Evolutionary conservation across 2,888 invertebrate genomes (phyloP), one percentile per base, ranked within the genome.

Genomic region (Xanthia icteritia): DNA sequence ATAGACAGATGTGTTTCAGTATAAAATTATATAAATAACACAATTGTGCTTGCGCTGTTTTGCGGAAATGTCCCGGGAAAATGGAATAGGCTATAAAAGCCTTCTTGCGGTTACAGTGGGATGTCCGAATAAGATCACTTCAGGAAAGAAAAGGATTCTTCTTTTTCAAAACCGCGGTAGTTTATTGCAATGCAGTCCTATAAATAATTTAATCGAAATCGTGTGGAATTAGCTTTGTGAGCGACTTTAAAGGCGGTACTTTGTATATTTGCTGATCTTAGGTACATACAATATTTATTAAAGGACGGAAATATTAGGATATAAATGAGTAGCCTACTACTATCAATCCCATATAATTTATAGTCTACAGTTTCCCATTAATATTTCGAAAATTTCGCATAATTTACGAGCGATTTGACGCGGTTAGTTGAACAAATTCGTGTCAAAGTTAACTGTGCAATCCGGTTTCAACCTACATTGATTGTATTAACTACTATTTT

Each of bases 101-200:
- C 77, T 82, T 86, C 77, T 73, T 39, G 39, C 39, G 6, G 8
- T 39, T 48, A 36, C 65, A 61, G 66, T 78, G 23, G 9, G 31
- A 70, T 77, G 79, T 87, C 82, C 82, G 81, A 84, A 86, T 82
- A 87, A 81, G 81, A 82, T 81, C 66, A 75, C 61, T 74, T 39
- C 27, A 31, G 31, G 20, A 74, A 73, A 51, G 39, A 73, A 6
- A 27, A 48, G 36, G 51, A 64, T 48, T 73, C 61, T 20, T 42
- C 27, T 42, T 65, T 79, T 72, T 73, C 27, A 15, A 60, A 66
- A 45, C 17, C 36, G 31, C n/a, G 36, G 5, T 58, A 45, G 17
- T 51, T 61, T n/a, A 15, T 63, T 68, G 75, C 61, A 81, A 81
- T 69, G 69, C 65, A 31, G 42, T 73, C 5, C 64, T 58, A 56